Evolutionary conservation across 2,797 vertebrate species (phyloP).

Genomic region (Columba guinea): DNA sequence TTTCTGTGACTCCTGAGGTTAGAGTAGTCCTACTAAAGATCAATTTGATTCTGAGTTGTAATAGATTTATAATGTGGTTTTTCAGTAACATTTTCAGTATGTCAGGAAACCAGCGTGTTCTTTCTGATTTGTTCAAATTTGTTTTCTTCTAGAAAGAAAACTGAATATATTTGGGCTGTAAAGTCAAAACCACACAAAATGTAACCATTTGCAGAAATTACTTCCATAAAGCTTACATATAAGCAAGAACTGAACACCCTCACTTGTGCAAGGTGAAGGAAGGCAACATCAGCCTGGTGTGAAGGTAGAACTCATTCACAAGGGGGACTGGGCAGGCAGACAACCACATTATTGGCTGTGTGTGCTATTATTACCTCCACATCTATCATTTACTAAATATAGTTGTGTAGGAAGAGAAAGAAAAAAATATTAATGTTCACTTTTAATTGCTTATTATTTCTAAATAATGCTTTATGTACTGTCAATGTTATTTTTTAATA

Average conservation of each 20-base stretch:
- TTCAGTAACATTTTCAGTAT: not conserved
- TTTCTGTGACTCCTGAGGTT: not conserved
- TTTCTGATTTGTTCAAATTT: not conserved
- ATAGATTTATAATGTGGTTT: not conserved
- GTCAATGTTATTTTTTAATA: not conserved
- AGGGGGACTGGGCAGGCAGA: not conserved
- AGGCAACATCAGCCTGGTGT: not conserved
- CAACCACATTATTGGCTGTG: rapidly evolving
- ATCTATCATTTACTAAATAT: not conserved
- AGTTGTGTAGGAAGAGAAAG: not conserved
- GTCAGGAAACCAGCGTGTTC: not conserved
- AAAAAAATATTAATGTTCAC: not conserved
- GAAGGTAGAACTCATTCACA: not conserved
- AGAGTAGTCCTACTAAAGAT: not conserved
- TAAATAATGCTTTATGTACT: not conserved
- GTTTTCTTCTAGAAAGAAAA: not conserved
- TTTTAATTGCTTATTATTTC: not conserved
- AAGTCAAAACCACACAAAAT: not conserved
- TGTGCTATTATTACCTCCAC: not conserved
- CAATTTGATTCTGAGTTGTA: not conserved
- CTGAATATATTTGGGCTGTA: not conserved
- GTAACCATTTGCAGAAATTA: not conserved
- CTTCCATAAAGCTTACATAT: not conserved
- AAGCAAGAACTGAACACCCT: not conserved
- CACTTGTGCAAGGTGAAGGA: not conserved